Base-by-base conservation (phyloP, 2,888 invertebrate species). In the Steinernema hermaphroditum region DNA sequence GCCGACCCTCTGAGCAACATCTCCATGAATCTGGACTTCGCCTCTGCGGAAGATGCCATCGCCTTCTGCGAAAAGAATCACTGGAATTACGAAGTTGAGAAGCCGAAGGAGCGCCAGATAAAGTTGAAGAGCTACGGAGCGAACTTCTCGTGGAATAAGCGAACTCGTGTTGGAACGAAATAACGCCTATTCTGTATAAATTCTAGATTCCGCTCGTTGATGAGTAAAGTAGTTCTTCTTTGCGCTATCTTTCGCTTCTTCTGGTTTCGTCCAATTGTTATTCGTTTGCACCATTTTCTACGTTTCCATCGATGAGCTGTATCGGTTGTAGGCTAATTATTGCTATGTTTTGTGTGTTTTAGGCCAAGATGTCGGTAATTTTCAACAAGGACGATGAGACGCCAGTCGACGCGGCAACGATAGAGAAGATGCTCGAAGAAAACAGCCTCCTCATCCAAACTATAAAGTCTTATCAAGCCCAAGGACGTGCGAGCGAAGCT, bases 121-220 rank as follows among this genome's bases (percentile, higher is more conserved):
- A 93, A 91, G 84, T 91, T 92, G 4, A 97, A 97, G 88, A 92
- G 91, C 74, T 99, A 98, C 86, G 96, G 93, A 14, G 88, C 92
- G 27, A 98, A 98, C 87, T 99, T 95, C 88, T 90, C 94, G 0
- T 98, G 98, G 98, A 93, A 95, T 87, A 94, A 92, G 86, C 92
- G 93, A 82, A 95, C 96, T n/a, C 90, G 98, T 83, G 92, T 93
- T 49, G 93, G 94, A 1, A 96, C 96, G 0, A 98, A 98, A 90
- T 98, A 91, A 71, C n/a, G 27, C 12, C 43, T 12, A 62, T 14
- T 43, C 41, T 57, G 22, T 70, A 34, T 69, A 69, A 62, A 12
- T 43, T 54, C 41, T 72, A 71, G 71, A 74, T 32, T 43, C 41
- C 73, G 54, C 32, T 46, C 37, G 70, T 70, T 43, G 29, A 50